Evolutionary conservation across 2,888 invertebrate genomes (phyloP), one percentile per base, ranked within the genome.

Genomic region (Pachliopta kotzebuea): DNA sequence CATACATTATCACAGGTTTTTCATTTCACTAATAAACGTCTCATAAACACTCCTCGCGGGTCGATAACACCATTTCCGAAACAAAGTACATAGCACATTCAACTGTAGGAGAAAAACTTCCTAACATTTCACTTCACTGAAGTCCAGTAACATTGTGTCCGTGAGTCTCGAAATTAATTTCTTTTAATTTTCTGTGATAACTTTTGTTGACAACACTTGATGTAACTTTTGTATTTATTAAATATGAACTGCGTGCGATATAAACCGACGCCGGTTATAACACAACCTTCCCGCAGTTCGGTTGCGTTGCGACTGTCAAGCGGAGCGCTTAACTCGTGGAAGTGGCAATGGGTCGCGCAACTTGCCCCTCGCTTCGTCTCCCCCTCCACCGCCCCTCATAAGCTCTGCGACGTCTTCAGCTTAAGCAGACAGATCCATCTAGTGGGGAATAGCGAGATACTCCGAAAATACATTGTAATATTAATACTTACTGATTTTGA

Each of bases 21-120:
- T 90, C 90, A 89, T 90, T 90, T 88, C 89, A 90, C 87, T 86
- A 81, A 75, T 77, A 77, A 87, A 88, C 81, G 86, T 90, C 90
- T 91, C 90, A 91, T 91, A 90, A 90, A 87, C 88, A 90, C 90
- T 87, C 88, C 84, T 88, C 77, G 83, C 88, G 89, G 90, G 91
- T 90, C 90, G 91, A 90, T 90, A 91, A 86, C 87, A 91, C 89
- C 90, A 91, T 91, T 88, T 90, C 90, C 90, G 88, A 90, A 90
- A 90, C 89, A 89, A 90, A 90, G 88, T 90, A 85, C 85, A 82
- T 80, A 79, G 76, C 82, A 88, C 86, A 86, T 84, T 88, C 75
- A 75, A 81, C 78, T 76, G 76, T 73, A 78, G 80, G 84, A 86
- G 85, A 87, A 89, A 88, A 90, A 88, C 84, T 88, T 84, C 80